These are phyloP conservation scores for Subanguina moxae DNA, from an alignment of 1,140 invertebrate genomes.

Conservation along the genomic window DNA sequence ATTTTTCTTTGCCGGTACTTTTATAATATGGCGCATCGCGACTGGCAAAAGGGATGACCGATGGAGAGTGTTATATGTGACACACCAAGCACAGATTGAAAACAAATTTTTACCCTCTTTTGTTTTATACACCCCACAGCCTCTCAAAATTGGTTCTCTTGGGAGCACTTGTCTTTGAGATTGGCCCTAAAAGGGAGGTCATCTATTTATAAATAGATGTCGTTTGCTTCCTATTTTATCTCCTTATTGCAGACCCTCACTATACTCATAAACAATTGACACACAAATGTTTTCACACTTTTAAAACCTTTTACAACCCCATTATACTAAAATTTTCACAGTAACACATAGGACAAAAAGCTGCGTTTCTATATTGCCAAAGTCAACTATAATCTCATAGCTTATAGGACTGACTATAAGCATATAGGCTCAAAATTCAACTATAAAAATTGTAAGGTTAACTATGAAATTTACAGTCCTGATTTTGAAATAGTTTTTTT, in stretches of 20 bases:
- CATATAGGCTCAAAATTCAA: too few relatives aligned
- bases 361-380: too few relatives aligned
- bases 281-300: too few relatives aligned
- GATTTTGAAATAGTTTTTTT: not conserved
- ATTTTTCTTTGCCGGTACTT: too few relatives aligned
- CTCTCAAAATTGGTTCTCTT: slow-evolving; percentile 2
- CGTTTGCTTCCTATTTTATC: not conserved
- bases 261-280: not conserved
- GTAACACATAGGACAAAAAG: too few relatives aligned
- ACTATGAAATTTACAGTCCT: not conserved
- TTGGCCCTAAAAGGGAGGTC: not conserved
- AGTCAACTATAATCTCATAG: too few relatives aligned
- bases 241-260: not conserved
- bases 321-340: too few relatives aligned
- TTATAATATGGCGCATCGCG: too few relatives aligned
- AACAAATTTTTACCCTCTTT: slow-evolving; percentile 2
- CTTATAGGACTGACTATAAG: too few relatives aligned
- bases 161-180: not conserved
- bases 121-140: not conserved
- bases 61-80: not conserved
- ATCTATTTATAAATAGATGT: slow-evolving; percentile 7
- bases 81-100: not conserved
- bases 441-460: not conserved
- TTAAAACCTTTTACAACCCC: too few relatives aligned
- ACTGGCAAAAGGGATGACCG: too few relatives aligned